Base-by-base conservation (phyloP, 2,113 vertebrate species). In the Trogon melanurus region DNA sequence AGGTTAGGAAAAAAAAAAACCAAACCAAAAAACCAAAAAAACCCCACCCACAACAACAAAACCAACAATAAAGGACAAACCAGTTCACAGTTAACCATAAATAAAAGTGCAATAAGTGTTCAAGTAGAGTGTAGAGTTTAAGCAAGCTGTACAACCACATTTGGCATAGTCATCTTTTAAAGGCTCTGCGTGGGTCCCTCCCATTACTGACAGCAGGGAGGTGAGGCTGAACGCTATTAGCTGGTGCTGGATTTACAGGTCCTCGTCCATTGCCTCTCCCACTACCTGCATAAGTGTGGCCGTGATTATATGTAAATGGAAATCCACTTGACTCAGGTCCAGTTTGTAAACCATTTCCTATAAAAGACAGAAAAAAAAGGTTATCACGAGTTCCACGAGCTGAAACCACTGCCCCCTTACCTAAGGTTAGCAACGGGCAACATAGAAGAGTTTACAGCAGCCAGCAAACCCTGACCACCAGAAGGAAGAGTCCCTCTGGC, bases 41-140 rank as follows among this genome's bases (percentile, higher is more conserved):
- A 41, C 41, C 38, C 61, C 25, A 47, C 47, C 22, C 29, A 34
- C 32, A 60, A n/a, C 30, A 58, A n/a, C n/a, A 62, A 93, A 96
- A 88, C 91, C 91, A 93, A 86, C 27, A 81, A 85, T 41, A 84
- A 96, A 93, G 58, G 91, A 97, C 94, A 96, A 93, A 96, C 88
- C 91, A 91, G 97, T 97, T 98, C 98, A 98, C 98, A 98, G 98
- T 98, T 97, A 98, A 97, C 95, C 88, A 98, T 98, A 98, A 98
- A 99, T 97, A 98, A 99, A 99, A 99, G 99, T 99, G 99, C 99
- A 99, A 36, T 96, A 97, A 99, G 99, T 99, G 98, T 99, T 99
- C 99, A 99, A 99, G 99, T 99, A 98, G 97, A 98, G 97, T 98
- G 97, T 86, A 95, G 96, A 98, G 98, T 97, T 98, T 97, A 89